These are phyloP conservation scores for Mantis religiosa DNA, from an alignment of 2,888 invertebrate genomes.

Conservation along the genomic window DNA sequence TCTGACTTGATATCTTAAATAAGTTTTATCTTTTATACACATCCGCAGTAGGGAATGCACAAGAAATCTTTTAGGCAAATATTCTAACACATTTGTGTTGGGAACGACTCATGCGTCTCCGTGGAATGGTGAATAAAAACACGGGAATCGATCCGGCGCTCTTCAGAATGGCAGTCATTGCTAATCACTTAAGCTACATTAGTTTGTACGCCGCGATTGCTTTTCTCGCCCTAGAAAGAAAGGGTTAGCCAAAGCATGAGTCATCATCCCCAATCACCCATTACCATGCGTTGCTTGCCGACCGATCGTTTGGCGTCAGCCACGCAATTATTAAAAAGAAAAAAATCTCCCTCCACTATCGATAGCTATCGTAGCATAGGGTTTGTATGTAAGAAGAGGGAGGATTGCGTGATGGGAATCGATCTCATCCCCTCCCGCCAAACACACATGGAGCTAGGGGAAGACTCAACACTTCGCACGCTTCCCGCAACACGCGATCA, in stretches of 20 bases:
- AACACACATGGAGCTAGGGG: neutral
- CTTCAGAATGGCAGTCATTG: neutral
- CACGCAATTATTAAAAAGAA: neutral
- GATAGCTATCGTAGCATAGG: neutral
- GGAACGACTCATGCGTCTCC: too few species aligned
- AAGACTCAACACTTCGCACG: neutral
- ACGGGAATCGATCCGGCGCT: neutral
- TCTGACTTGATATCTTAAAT: too few species aligned
- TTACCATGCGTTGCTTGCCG: neutral
- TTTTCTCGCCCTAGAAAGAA: neutral
- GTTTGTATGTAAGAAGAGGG: neutral
- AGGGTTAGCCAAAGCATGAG: neutral
- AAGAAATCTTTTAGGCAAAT: too few species aligned
- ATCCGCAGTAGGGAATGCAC: too few species aligned
- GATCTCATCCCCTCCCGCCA: neutral
- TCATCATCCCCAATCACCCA: neutral
- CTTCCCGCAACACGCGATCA: neutral
- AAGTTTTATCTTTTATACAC: too few species aligned
- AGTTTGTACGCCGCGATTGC: neutral
- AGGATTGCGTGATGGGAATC: neutral
- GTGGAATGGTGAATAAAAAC: too few species aligned
- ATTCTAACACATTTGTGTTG: too few species aligned
- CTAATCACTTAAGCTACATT: neutral
- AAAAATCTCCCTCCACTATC: neutral
- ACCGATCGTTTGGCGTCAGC: neutral